Evolutionary conservation across 2,113 vertebrate genomes (phyloP).

Genomic region (Cygnus buccinator): DNA sequence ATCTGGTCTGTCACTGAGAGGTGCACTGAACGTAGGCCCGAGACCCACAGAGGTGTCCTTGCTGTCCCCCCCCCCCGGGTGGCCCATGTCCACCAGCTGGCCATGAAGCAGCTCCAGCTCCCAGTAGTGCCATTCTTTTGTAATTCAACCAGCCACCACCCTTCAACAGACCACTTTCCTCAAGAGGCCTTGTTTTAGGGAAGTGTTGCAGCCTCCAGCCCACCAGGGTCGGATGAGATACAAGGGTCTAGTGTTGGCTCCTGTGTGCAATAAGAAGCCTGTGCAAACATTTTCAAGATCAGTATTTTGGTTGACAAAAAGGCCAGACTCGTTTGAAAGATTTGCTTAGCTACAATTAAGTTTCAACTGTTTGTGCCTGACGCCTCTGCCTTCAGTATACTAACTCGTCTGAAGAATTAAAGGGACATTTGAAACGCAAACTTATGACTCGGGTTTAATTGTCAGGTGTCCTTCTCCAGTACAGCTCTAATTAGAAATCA

Average conservation of each 20-base stretch:
- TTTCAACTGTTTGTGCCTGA: background rate
- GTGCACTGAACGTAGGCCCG: background rate
- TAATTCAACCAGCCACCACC: background rate
- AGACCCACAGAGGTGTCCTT: accelerated
- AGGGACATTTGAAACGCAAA: background rate
- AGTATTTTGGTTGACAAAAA: background rate
- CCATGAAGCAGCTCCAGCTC: background rate
- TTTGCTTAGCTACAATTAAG: conserved; percentile 17
- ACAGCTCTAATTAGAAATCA: conserved; percentile 49
- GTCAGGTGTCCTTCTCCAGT: background rate
- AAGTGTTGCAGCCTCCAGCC: background rate
- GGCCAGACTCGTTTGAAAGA: background rate
- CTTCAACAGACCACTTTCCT: background rate
- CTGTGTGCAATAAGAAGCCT: background rate
- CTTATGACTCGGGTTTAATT: conserved; percentile 40
- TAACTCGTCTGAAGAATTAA: conserved; percentile 25
- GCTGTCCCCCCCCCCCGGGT: background rate
- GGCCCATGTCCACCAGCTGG: too few species aligned
- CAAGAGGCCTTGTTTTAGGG: background rate
- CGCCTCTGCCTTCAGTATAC: background rate
- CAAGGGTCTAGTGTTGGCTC: accelerated
- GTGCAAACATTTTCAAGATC: background rate
- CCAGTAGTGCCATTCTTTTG: background rate
- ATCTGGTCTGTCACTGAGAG: background rate
- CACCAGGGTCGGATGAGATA: background rate